Base-by-base conservation (phyloP, 2,797 vertebrate genomes). In the Otus scops region DNA sequence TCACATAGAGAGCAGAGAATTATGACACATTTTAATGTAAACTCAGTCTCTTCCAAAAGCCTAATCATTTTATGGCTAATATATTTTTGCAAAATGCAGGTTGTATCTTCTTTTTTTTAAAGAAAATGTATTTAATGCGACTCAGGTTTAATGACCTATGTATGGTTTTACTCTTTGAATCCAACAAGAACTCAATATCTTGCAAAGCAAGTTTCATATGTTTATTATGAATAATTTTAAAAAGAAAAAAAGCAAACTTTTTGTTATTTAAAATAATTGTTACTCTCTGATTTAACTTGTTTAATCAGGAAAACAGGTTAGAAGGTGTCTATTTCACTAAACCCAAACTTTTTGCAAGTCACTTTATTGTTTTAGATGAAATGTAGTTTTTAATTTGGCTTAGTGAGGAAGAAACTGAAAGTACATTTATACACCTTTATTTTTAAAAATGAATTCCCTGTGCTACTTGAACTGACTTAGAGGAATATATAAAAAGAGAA, bases 361-460 rank as follows among this genome's bases (percentile, higher is more conserved):
- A 53, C 11, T 71, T 30, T 16, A 24, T 41, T 64, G 11, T 48
- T 79, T 70, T 59, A 15, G 9, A 2, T 64, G 26, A 84, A 79
- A 80, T 14, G 10, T 28, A 60, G 4, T 3, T 60, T 85, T 87
- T 83, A 27, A 38, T 92, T 83, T 71, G 53, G 5, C 17, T 91
- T 10, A 1, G 11, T 50, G 38, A 70, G 18, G n/a, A 70, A 83
- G 53, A 75, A 92, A 48, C 28, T 75, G 41, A 61, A 83, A 91
- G 20, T 43, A 41, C 74, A 79, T 82, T 87, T 83, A 82, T 84
- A 84, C 67, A 48, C 86, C 47, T 95, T 74, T 89, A 79, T 92
- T 85, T 88, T 95, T 77, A 82, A n/a, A 79, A 78, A 80, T 85
- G 28, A 48, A 85, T 88, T 92, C 45, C 92, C 74, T 80, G 18